Base-by-base conservation (phyloP, 2,113 vertebrate species). In the Zingel zingel region DNA sequence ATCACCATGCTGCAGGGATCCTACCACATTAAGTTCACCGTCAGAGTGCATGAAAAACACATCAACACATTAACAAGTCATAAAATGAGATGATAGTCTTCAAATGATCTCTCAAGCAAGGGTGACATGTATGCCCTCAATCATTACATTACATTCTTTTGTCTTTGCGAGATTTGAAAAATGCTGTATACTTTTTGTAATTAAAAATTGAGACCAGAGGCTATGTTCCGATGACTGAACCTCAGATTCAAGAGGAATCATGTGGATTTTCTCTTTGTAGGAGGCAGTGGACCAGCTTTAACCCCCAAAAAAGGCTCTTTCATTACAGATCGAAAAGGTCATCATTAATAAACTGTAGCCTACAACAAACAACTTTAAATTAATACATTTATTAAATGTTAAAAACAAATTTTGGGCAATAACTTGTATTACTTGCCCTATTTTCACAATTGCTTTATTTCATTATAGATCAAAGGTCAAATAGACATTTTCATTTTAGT, bases 21-120 rank as follows among this genome's bases (percentile, higher is more conserved):
- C 45, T 50, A 62, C 19, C 47, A 39, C 47, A 74, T 74, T 39
- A 74, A 10, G 8, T 63, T 74, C 45, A 63, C 47, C 48, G 47
- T 74, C 14, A 36, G 58, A 53, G 58, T 63, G 11, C 71, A 61
- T 50, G 57, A 73, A 73, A 61, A 48, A 61, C 56, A 59, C 56
- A 48, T 73, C n/a, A 62, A 36, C 6, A 50, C 56, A 39, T 43
- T 39, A 13, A 25, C n/a, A 63, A 63, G n/a, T 39, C 62, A 64
- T n/a, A 21, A 25, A 25, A 66, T 25, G n/a, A 66, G 33, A 18
- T 62, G 33, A 25, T 19, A 45, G 21, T 3, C 2, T 54, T 58
- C 23, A 72, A 72, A 57, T 61, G 70, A 59, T 59, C 43, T 48
- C 50, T 73, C 39, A 18, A 59, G 25, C n/a, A 33, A 13, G 19